A percentile compares a stretch with the other conserved stretches of the same genome.
These are phyloP conservation scores for Xestia xanthographa DNA, from an alignment of 2,888 invertebrate species.

Conservation along the genomic window DNA sequence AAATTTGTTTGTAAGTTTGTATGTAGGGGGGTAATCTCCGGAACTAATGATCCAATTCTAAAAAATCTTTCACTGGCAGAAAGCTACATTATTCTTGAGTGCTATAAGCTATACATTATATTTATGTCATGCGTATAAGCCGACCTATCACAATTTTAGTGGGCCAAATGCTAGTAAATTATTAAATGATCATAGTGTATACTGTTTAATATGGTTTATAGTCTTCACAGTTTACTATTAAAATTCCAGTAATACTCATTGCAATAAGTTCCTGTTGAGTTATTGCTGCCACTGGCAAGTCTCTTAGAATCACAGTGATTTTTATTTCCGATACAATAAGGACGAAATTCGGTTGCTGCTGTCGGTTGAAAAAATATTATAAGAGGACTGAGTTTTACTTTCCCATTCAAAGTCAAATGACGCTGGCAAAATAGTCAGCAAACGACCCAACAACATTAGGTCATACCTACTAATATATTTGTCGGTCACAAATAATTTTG, in stretches of 20 bases:
- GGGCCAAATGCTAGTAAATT: not conserved
- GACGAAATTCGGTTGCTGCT: not conserved
- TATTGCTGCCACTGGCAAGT: not conserved
- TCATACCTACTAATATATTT: constrained; percentile 20
- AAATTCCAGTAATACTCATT: not conserved
- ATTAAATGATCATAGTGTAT: not conserved
- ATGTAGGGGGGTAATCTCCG: too few relatives aligned
- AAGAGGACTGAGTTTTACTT: not conserved
- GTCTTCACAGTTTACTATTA: not conserved
- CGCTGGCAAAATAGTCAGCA: not conserved
- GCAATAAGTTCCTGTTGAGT: not conserved
- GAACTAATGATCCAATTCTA: too few relatives aligned
- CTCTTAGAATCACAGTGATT: not conserved
- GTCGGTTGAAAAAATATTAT: not conserved
- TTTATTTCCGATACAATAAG: not conserved
- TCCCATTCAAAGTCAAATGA: not conserved
- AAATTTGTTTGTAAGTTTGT: too few relatives aligned
- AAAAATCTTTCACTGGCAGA: too few relatives aligned
- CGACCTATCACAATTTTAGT: too few relatives aligned
- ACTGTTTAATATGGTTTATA: not conserved
- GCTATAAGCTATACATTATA: too few relatives aligned
- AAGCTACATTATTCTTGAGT: too few relatives aligned
- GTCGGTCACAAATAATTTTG: constrained; percentile 29
- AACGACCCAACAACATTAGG: not conserved
- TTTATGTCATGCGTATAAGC: too few relatives aligned